Evolutionary conservation across 1,140 invertebrate species (phyloP), one percentile per base, ranked within the genome.

Genomic region (Camponotus floridanus): DNA sequence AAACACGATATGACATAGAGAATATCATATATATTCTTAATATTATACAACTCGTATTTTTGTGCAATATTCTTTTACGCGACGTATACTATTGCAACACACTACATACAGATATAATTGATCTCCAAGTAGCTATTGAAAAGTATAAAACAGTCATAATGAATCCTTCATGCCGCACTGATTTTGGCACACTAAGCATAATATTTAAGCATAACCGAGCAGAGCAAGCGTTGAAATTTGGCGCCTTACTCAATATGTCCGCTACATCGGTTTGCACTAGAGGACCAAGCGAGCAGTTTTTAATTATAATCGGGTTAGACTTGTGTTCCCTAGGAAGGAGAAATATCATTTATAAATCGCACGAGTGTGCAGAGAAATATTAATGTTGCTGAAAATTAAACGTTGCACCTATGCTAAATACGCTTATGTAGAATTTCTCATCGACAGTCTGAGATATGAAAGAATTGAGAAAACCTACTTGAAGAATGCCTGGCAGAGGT

Each of bases 401-500:
- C 31, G 26, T 48, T 13, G 15, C 15, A 64, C 33, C 26, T 76
- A 26, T 8, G 26, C 31, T 13, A 78, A 65, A 21, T 21, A n/a
- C 8, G 31, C 8, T 26, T 15, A 3, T 6, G 64, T 5, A 13
- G 18, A 76, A 31, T 62, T 26, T 62, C 11, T 26, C 3, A 5
- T 64, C 21, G 15, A 18, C 2, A 7, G 2, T 2, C 6, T 33
- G 0, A 45, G 45, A 21, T 21, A 61, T 15, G 2, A 39, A 6
- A 15, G 33, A 83, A 45, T 48, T n/a, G 45, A 15, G 31, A 33
- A 39, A 48, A 5, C 0, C 8, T 89, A 95, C 95, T 94, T 98
- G 97, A 31, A 97, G 95, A 84, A 97, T 97, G 39, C 97, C 97
- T 39, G 96, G 95, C 21, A 95, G 80, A 13, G 94, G 94, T 59